These are phyloP conservation scores for Andrena marginata DNA, from an alignment of 2,888 invertebrate species.

Conservation along the genomic window DNA sequence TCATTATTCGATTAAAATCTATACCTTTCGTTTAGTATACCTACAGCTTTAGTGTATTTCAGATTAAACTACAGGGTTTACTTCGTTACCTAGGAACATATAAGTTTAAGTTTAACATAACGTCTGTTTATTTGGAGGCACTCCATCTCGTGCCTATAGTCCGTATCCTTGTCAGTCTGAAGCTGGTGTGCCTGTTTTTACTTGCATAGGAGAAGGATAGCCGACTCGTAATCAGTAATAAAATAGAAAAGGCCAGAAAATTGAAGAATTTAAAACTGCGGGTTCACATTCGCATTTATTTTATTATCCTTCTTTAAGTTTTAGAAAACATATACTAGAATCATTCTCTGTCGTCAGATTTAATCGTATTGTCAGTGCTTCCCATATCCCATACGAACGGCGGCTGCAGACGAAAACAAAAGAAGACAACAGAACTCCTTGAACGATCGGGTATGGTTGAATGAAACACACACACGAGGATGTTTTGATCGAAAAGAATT, in stretches of 20 bases:
- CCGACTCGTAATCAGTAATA: no score
- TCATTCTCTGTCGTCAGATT: neutral
- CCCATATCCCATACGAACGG: neutral
- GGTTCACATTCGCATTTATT: no score
- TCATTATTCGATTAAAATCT: neutral
- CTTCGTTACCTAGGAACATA: neutral
- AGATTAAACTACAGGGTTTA: neutral
- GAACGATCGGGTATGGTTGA: conserved; percentile 45
- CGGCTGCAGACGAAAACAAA: neutral
- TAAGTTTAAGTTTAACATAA: neutral
- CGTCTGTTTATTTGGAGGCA: neutral
- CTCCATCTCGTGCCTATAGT: neutral
- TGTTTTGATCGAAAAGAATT: conserved; percentile 77
- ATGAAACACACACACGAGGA: conserved; percentile 55
- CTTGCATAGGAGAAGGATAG: neutral
- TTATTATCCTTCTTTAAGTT: neutral
- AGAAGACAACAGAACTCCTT: conserved; percentile 29
- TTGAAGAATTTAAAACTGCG: no score
- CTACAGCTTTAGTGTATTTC: neutral
- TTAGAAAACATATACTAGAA: conserved; percentile 1
- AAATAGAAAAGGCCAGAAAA: no score
- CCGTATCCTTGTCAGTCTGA: neutral
- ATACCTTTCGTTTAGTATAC: neutral
- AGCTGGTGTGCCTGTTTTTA: neutral
- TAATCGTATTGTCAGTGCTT: neutral